These are phyloP conservation scores for Tenthredo livida DNA, from an alignment of 2,888 invertebrate genomes.

Conservation along the genomic window DNA sequence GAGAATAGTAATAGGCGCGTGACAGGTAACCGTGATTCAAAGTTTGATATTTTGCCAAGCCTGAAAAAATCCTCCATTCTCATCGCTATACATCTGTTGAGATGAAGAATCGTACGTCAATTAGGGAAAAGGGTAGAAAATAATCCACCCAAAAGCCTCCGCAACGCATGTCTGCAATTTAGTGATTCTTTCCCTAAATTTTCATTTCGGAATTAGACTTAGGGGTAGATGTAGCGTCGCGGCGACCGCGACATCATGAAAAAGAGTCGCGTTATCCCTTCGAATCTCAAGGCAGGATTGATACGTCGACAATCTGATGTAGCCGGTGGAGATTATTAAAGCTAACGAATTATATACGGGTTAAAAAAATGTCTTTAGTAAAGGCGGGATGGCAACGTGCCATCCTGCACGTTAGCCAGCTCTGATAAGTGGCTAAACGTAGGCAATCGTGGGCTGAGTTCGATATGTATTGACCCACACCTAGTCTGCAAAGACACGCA, in stretches of 20 bases:
- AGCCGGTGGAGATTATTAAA: background rate
- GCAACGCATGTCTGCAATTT: background rate
- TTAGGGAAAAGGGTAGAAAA: background rate
- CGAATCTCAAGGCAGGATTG: background rate
- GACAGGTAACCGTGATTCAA: conserved; percentile 6
- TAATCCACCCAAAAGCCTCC: background rate
- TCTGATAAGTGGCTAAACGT: conserved; percentile 51
- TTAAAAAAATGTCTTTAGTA: conserved; percentile 35
- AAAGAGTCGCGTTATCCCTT: background rate
- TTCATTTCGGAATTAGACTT: background rate
- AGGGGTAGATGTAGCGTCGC: background rate
- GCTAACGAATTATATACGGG: background rate
- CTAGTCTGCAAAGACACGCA: conserved; percentile 30
- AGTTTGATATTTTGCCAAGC: conserved; percentile 28
- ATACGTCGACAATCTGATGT: background rate
- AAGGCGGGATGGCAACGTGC: conserved; percentile 62
- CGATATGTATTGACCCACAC: conserved; percentile 35
- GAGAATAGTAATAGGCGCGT: conserved; percentile 7
- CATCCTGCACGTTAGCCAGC: conserved; percentile 68
- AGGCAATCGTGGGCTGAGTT: conserved; percentile 28
- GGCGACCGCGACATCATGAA: background rate
- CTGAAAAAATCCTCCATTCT: background rate
- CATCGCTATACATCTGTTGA: background rate
- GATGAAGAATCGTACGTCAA: background rate
- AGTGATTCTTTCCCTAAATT: background rate